Conservation (phyloP, 2,888 invertebrate genomes). For the Pimpla rufipes region DNA sequence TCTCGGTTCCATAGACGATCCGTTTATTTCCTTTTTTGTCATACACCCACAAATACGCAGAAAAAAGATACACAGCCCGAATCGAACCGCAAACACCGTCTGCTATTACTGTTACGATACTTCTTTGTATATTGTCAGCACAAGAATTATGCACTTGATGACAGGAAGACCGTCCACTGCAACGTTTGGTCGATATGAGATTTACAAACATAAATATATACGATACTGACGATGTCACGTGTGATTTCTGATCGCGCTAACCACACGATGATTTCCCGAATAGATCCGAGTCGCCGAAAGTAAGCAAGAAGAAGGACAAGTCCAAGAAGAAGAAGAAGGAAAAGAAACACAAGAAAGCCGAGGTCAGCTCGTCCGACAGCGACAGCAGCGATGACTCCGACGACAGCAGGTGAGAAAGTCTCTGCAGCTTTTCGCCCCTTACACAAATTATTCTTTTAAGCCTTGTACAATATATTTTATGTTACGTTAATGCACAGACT, state of each 20-base stretch:
- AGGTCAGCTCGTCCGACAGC: constrained; percentile 81
- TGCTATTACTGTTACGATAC: constrained; percentile 75
- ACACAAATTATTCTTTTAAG: background rate
- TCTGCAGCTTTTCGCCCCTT: too few species aligned
- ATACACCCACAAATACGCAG: constrained; percentile 15
- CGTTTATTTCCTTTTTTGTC: background rate
- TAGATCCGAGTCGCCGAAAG: constrained; percentile 84
- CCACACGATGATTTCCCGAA: constrained; percentile 40
- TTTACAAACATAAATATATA: constrained; percentile 32
- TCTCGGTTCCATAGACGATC: background rate
- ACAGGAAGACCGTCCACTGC: constrained; percentile 83
- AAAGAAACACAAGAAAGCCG: constrained; percentile 83
- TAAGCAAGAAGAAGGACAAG: constrained; percentile 83
- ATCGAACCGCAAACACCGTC: constrained; percentile 46
- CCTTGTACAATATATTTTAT: background rate
- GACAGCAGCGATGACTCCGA: constrained; percentile 83
- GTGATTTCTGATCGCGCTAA: constrained; percentile 11
- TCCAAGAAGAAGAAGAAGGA: constrained; percentile 84
- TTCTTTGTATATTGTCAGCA: constrained; percentile 81
- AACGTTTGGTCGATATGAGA: constrained; percentile 75
- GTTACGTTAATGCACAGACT: too few species aligned
- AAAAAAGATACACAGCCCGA: constrained; percentile 37
- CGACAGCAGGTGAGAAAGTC: constrained; percentile 80
- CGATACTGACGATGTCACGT: constrained; percentile 1
- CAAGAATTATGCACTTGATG: constrained; percentile 83